These are phyloP conservation scores for Cecidostiba fungosa DNA, from an alignment of 2,888 invertebrate genomes.

Conservation along the genomic window DNA sequence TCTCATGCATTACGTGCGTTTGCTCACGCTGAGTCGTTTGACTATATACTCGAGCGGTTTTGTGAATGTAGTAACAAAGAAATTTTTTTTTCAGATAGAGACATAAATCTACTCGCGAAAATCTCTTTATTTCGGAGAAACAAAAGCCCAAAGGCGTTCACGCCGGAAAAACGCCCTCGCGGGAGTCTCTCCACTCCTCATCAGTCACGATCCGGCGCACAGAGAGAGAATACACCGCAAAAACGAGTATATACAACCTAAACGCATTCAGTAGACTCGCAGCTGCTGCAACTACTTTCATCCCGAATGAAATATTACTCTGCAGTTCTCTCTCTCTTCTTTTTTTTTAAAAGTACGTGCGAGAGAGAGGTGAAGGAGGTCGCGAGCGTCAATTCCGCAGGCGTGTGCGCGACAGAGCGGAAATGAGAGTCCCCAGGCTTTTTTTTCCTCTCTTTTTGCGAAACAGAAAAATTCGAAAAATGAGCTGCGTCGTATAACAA, in stretches of 20 bases:
- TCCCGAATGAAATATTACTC: conserved; percentile 14
- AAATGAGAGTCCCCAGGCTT: not conserved
- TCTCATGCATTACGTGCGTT: not conserved
- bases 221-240: not conserved
- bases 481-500: not conserved
- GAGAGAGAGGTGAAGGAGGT: not conserved
- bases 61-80: not conserved
- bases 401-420: conserved; percentile 5
- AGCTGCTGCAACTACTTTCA: conserved; percentile 1
- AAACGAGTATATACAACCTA: conserved; percentile 16
- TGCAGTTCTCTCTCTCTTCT: not conserved
- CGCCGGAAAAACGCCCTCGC: conserved; percentile 1
- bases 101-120: too few relatives aligned
- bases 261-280: not conserved
- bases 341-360: not conserved
- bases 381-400: not conserved
- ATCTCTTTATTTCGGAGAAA: not conserved
- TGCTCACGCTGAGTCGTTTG: not conserved
- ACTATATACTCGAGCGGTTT: not conserved
- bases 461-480: not conserved
- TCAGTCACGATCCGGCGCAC: not conserved
- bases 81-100: not conserved
- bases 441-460: not conserved
- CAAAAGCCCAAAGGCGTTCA: not conserved
- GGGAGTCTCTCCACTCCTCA: conserved; percentile 1